These are phyloP conservation scores for Hycleus cichorii DNA, from an alignment of 1,140 invertebrate species.

Conservation along the genomic window DNA sequence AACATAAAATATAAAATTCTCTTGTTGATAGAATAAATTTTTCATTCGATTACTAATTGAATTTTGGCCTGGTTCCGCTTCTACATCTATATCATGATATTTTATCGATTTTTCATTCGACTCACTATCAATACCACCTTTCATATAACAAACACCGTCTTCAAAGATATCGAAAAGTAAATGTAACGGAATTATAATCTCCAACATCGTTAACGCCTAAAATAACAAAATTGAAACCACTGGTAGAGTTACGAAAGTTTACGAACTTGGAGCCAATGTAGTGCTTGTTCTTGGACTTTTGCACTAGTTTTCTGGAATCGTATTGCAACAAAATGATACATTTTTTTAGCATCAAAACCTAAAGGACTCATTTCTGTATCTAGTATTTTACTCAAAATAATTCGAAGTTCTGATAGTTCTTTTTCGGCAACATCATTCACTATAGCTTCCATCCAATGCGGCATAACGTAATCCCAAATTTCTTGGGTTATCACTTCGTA, in stretches of 20 bases:
- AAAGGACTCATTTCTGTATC: conserved; percentile 93
- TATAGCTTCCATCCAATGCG: conserved; percentile 97
- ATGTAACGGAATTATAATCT: conserved; percentile 80
- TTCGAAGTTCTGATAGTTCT: conserved; percentile 85
- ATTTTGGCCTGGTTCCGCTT: conserved; percentile 39
- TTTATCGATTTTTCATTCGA: conserved; percentile 43
- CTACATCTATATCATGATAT: conserved; percentile 38
- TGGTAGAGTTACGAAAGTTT: neutral
- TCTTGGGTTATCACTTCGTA: conserved; percentile 95
- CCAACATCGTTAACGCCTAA: conserved; percentile 72
- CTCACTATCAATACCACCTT: conserved; percentile 45
- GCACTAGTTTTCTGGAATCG: conserved; percentile 78
- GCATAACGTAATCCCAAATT: conserved; percentile 97
- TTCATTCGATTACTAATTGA: conserved; percentile 46
- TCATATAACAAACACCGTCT: conserved; percentile 67
- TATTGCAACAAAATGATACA: conserved; percentile 90
- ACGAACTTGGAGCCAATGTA: conserved; percentile 87
- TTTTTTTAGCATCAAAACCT: conserved; percentile 85
- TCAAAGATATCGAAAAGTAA: conserved; percentile 85
- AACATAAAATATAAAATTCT: conserved; percentile 22
- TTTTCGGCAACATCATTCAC: conserved; percentile 90
- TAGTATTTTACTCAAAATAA: conserved; percentile 90
- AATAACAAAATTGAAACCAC: neutral
- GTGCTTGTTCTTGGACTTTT: conserved; percentile 85
- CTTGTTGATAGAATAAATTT: neutral